Base-by-base conservation (phyloP, 2,888 invertebrate genomes). In the Drosophila demipolita region DNA sequence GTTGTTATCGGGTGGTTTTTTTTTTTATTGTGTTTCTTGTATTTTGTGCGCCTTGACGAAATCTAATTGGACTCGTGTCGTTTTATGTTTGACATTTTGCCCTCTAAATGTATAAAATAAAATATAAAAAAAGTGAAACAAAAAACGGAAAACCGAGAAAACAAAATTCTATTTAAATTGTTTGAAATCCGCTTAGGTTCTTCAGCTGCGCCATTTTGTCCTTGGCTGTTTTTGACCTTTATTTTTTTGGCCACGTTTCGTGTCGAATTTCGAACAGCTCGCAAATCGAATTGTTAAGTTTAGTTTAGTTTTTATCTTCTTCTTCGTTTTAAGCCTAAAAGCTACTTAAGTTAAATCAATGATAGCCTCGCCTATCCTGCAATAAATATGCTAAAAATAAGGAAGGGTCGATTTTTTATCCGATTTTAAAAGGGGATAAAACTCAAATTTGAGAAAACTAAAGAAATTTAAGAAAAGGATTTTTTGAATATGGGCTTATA, bases 121-220 rank as follows among this genome's bases (percentile, higher is more conserved):
- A 50, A 57, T 35, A 57, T 35, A 53, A n/a, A 8, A 12, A 71
- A 62, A 17, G 17, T 17, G 7, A 26, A 63, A 54, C 45, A 52
- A 48, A 49, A 38, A 12, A 23, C n/a, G 8, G 23, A 50, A 15
- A 9, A 52, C 20, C 4, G 20, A 54, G 35, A 57, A 60, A 12
- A 64, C 35, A 67, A 77, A 70, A 75, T 75, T 74, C 82, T 86
- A 86, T 86, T 87, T 87, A 86, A 87, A 87, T 87, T 88, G 87
- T 75, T 52, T 52, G 66, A 78, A 87, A 87, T 77, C 87, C 71
- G 88, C 88, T 87, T 87, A 88, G 48, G 63, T 50, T 50, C 35
- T 68, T 69, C 40, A 52, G 60, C 64, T 60, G 17, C 35, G 55
- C 66, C 73, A 78, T 59, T 60, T 54, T 55, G 45, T 63, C 42